Base-by-base conservation (phyloP, 2,888 invertebrate genomes). In the Napeogenes inachia region DNA sequence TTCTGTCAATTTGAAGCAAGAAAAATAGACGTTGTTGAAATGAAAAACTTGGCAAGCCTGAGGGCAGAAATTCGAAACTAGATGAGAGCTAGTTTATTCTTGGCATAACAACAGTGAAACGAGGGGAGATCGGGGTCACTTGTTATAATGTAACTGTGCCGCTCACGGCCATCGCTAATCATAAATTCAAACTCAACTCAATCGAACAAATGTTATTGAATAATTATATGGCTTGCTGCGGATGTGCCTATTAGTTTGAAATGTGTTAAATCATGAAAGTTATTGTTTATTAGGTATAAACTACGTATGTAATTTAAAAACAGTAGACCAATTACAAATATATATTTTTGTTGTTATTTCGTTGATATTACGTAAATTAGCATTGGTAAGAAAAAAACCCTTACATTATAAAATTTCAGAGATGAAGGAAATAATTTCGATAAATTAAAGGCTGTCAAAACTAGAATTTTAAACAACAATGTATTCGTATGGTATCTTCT, bases 81-180 rank as follows among this genome's bases (percentile, higher is more conserved):
- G 33, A 59, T 47, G 30, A 54, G 45, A 33, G 56, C 45, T 60
- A 60, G 60, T 64, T 66, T 64, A 62, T 67, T 68, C 58, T 63
- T 68, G 61, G 62, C 66, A 60, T 68, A 54, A 61, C 65, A 58
- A 68, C 64, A 62, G 64, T 54, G 56, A 53, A 53, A 47, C 60
- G 56, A 50, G 67, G 67, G 62, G 62, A 46, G 63, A 62, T 59
- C 63, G 65, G 64, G 62, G 33, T 56, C 67, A 58, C 55, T 59
- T 58, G 54, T 62, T 62, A 62, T 62, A 64, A 65, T 56, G 47
- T 56, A 64, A 64, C 59, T 67, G 57, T 61, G 61, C 46, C 21
- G 13, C 54, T 62, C 57, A 59, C 57, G 56, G 58, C 62, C 61
- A 58, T 56, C 58, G 58, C 57, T 56, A 13, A 62, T 50, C 12